Conservation (phyloP, 2,113 vertebrate genomes). For the Eurystomus gularis region DNA sequence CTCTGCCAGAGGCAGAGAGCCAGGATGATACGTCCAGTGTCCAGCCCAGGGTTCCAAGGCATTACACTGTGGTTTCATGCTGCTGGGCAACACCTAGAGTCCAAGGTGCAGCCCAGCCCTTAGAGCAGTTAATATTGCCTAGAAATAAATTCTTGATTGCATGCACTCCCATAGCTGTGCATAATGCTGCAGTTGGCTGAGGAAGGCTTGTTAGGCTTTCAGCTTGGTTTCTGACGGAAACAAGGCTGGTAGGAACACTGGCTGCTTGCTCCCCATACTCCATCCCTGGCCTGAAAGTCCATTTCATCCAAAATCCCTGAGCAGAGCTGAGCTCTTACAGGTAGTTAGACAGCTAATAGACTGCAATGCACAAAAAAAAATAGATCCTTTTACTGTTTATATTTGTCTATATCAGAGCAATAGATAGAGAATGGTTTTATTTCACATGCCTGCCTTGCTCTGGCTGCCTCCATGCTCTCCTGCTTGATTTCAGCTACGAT, state of each 20-base stretch:
- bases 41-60: neutral
- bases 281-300: neutral
- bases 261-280: neutral
- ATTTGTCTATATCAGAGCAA: accelerated
- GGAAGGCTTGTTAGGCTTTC: neutral
- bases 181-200: neutral
- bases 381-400: neutral
- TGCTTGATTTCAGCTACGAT: neutral
- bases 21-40: neutral
- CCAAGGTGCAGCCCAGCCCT: neutral
- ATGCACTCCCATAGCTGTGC: neutral
- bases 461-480: neutral
- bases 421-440: neutral
- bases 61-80: neutral
- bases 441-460: neutral
- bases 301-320: neutral
- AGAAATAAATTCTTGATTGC: neutral
- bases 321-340: neutral
- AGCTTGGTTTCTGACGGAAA: neutral
- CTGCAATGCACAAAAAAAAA: neutral
- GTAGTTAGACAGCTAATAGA: neutral
- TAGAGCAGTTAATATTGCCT: neutral
- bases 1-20: neutral
- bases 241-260: accelerated
- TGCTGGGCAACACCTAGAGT: neutral